Evolutionary conservation across 2,797 vertebrate genomes (phyloP).

Genomic region (Protonibea diacanthus): DNA sequence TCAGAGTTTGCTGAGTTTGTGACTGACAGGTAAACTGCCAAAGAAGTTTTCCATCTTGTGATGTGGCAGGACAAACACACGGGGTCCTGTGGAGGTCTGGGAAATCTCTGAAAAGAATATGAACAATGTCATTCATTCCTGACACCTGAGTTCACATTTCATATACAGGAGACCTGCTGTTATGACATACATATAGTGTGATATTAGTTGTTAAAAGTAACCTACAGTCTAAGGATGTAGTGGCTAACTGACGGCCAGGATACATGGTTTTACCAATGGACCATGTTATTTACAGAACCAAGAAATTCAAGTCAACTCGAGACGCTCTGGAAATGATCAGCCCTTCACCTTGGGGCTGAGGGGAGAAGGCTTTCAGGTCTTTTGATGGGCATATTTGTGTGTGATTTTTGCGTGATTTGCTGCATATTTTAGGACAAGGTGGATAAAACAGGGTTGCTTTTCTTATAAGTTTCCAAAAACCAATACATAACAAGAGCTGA

Average conservation of each 20-base stretch:
- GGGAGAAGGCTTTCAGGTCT: not conserved
- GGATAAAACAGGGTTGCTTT: too few species aligned
- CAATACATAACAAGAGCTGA: too few species aligned
- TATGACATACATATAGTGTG: not conserved
- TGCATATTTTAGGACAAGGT: too few species aligned
- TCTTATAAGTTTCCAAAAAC: too few species aligned
- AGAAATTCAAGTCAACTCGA: not conserved
- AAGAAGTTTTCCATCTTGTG: constrained; percentile 6
- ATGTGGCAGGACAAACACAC: constrained; percentile 9
- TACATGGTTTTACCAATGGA: not conserved
- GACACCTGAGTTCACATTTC: not conserved
- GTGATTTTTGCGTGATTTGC: too few species aligned
- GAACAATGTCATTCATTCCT: constrained; percentile 15
- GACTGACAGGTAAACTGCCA: constrained; percentile 22
- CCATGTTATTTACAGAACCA: not conserved
- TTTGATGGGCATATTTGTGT: not conserved
- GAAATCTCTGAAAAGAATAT: constrained; percentile 1
- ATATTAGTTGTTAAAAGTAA: not conserved
- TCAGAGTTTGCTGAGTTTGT: constrained; percentile 26
- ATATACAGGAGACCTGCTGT: not conserved
- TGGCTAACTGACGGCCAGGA: not conserved
- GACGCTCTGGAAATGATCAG: not conserved
- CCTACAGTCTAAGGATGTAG: not conserved
- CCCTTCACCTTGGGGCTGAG: not conserved
- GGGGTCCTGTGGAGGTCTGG: not conserved